Evolutionary conservation across 30 jellyfish, hydroid and myxozoan genomes (phyloP).

Genomic region (Aurelia coerulea): DNA sequence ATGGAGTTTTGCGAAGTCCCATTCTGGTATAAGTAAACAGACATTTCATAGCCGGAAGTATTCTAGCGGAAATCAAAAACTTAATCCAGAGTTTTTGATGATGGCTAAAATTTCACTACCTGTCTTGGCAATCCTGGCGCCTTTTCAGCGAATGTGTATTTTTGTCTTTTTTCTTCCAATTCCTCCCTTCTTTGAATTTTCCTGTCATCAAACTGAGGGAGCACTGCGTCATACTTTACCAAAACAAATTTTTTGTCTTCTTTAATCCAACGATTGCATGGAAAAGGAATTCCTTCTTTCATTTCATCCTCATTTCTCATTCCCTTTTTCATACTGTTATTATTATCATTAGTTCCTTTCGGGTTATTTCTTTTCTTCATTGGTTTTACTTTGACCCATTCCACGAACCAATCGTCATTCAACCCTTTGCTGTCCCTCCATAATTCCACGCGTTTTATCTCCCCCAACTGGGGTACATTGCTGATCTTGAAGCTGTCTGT

Average conservation of each 20-base stretch:
- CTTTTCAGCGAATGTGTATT: constrained; percentile 55
- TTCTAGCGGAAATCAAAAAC: too few species aligned
- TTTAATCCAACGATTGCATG: constrained; percentile 93
- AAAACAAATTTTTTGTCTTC: constrained; percentile 52
- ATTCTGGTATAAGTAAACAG: too few species aligned
- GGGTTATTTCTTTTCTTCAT: neutral
- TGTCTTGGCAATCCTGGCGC: constrained; percentile 88
- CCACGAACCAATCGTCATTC: constrained; percentile 96
- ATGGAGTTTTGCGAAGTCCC: too few species aligned
- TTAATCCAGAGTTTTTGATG: too few species aligned
- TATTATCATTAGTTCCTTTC: neutral
- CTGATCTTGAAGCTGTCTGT: constrained; percentile 73
- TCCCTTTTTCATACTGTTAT: neutral
- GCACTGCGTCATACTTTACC: constrained; percentile 69
- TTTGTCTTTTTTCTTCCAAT: constrained; percentile 69
- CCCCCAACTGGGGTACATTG: constrained; percentile 75
- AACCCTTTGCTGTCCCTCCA: constrained; percentile 92
- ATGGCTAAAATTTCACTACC: constrained; percentile 24
- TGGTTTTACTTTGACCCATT: constrained; percentile 73
- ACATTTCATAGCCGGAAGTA: too few species aligned
- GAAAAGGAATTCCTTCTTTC: constrained; percentile 63
- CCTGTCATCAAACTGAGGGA: constrained; percentile 92
- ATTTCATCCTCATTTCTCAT: neutral
- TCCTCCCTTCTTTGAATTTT: constrained; percentile 77
- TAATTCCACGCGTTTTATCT: constrained; percentile 54